Evolutionary conservation across 2,113 vertebrate genomes (phyloP).

Genomic region (Onychostruthus taczanowskii): DNA sequence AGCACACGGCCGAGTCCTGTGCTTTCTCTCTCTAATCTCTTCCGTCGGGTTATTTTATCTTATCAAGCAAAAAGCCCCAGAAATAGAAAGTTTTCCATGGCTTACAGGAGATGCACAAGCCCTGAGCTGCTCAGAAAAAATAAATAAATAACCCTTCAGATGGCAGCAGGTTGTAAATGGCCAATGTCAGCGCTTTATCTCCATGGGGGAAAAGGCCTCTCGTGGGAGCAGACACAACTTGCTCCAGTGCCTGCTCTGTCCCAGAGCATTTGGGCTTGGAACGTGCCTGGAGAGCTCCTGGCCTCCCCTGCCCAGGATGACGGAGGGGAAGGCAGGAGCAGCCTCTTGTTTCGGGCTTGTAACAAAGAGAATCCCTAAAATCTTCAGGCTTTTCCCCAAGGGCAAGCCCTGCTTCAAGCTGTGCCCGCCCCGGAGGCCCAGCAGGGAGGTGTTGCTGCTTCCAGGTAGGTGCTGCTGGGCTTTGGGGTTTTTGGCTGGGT

Average conservation of each 20-base stretch:
- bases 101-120: slow-evolving; percentile 40
- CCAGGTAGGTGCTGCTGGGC: slow-evolving; percentile 31
- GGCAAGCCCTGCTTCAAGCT: slow-evolving; percentile 77
- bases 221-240: background rate
- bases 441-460: slow-evolving; percentile 66
- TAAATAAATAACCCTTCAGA: background rate
- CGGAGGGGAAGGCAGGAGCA: slow-evolving; percentile 36
- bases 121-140: background rate
- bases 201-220: background rate
- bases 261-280: background rate
- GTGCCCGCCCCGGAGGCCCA: slow-evolving; percentile 65
- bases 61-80: slow-evolving; percentile 83
- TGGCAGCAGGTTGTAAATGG: background rate
- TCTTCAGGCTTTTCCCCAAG: slow-evolving; percentile 86
- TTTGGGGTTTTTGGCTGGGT: background rate
- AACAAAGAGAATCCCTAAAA: slow-evolving; percentile 78
- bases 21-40: slow-evolving; percentile 65
- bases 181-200: background rate
- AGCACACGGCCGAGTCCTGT: background rate
- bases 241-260: background rate
- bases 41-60: slow-evolving; percentile 76
- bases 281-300: background rate
- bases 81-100: slow-evolving; percentile 83
- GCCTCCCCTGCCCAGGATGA: slow-evolving; percentile 34
- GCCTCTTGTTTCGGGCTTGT: slow-evolving; percentile 84